phyloP scores from a whole-genome alignment of 2,888 invertebrate species.

The Iphiclides podalirius region DNA sequence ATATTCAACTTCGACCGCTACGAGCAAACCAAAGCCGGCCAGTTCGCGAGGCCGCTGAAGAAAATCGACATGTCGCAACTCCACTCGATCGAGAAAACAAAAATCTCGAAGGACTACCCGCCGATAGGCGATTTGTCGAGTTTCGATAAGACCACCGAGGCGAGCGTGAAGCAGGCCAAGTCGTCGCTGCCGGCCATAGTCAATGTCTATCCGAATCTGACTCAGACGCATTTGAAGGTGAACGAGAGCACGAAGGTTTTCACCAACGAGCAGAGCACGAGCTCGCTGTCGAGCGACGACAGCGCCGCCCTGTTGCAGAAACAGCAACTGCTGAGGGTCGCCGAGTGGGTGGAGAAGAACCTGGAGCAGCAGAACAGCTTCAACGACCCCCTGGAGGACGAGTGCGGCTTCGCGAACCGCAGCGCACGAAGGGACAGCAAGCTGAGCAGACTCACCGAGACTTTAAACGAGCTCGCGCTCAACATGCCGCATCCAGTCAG shows the following conservation, averaged over 20 bases:
- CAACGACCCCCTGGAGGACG: constrained; percentile 67
- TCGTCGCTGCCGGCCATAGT: constrained; percentile 59
- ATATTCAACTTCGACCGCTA: constrained; percentile 78
- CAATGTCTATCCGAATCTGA: constrained; percentile 71
- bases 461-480: constrained; percentile 65
- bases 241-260: constrained; percentile 68
- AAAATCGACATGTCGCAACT: constrained; percentile 74
- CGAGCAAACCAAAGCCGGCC: constrained; percentile 64
- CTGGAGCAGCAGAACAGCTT: constrained; percentile 73
- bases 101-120: constrained; percentile 70
- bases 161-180: constrained; percentile 36
- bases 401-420: constrained; percentile 55
- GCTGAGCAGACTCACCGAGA: constrained; percentile 61
- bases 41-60: constrained; percentile 57
- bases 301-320: constrained; percentile 79
- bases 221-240: constrained; percentile 71
- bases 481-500: constrained; percentile 75
- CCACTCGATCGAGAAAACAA: constrained; percentile 69
- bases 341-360: constrained; percentile 88
- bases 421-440: constrained; percentile 57
- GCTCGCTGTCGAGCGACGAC: constrained; percentile 74
- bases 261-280: constrained; percentile 74
- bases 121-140: constrained; percentile 47
- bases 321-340: constrained; percentile 84
- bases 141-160: constrained; percentile 49